Conservation (phyloP, 2,797 vertebrate species). For the Premnoplex brunnescens region DNA sequence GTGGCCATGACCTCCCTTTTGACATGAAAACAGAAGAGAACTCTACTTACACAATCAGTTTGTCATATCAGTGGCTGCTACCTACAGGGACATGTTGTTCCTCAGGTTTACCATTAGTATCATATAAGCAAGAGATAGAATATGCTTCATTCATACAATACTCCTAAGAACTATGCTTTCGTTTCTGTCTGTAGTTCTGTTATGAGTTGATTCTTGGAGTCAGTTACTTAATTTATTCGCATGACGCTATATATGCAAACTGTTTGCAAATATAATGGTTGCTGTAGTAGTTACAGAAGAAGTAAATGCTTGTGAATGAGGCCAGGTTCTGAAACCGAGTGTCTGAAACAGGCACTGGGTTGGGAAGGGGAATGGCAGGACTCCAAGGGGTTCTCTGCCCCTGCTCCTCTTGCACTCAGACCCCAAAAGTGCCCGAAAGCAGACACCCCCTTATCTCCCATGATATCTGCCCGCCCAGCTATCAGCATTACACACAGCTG, state of each 20-base stretch:
- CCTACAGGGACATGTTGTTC: background rate
- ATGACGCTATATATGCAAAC: background rate
- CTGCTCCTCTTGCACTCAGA: background rate
- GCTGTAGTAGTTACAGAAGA: background rate
- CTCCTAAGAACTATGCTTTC: background rate
- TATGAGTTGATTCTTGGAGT: background rate
- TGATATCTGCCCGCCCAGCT: background rate
- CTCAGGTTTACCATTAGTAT: background rate
- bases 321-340: background rate
- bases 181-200: background rate
- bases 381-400: background rate
- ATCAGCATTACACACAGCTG: background rate
- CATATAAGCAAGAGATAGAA: background rate
- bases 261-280: background rate
- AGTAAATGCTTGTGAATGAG: background rate
- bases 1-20: background rate
- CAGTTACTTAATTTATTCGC: background rate
- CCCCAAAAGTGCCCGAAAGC: background rate
- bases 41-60: background rate
- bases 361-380: background rate
- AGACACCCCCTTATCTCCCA: background rate
- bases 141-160: background rate
- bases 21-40: background rate
- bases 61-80: background rate
- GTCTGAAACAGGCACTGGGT: background rate